These are phyloP conservation scores for Drosophila falleni DNA, from an alignment of 2,888 invertebrate species.

Conservation along the genomic window DNA sequence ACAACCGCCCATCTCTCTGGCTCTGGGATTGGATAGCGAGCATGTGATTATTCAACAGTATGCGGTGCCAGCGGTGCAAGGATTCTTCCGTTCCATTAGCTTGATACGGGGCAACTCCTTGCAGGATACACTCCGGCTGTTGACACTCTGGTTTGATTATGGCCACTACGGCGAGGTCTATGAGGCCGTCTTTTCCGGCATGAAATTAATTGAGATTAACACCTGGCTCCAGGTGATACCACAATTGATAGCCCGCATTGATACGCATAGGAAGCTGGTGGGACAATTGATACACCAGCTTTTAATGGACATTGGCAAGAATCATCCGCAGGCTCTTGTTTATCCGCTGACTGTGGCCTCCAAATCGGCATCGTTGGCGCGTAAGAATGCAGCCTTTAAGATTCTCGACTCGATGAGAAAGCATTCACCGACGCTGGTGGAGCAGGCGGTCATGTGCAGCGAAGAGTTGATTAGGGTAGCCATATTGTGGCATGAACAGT, in stretches of 20 bases:
- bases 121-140: conserved; percentile 97
- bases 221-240: conserved; percentile 99
- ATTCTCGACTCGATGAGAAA: conserved; percentile 98
- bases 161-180: conserved; percentile 97
- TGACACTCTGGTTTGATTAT: conserved; percentile 99
- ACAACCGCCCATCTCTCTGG: conserved; percentile 16
- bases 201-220: conserved; percentile 97
- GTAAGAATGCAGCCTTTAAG: conserved; percentile 96
- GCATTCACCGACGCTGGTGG: conserved; percentile 95
- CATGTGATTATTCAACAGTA: conserved; percentile 88
- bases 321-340: conserved; percentile 98
- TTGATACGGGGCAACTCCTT: conserved; percentile 96
- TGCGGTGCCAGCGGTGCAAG: conserved; percentile 97
- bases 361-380: conserved; percentile 94
- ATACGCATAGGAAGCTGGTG: conserved; percentile 94
- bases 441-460: conserved; percentile 97
- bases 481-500: conserved; percentile 99
- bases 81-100: conserved; percentile 98
- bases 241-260: conserved; percentile 98
- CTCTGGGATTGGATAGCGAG: conserved; percentile 71
- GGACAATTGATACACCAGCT: conserved; percentile 96
- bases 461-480: conserved; percentile 99
- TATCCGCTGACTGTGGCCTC: conserved; percentile 99
- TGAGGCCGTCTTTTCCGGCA: conserved; percentile 96
- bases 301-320: conserved; percentile 98